phyloP scores from a whole-genome alignment of 2,797 vertebrate genomes.

The Tangara arthus region DNA sequence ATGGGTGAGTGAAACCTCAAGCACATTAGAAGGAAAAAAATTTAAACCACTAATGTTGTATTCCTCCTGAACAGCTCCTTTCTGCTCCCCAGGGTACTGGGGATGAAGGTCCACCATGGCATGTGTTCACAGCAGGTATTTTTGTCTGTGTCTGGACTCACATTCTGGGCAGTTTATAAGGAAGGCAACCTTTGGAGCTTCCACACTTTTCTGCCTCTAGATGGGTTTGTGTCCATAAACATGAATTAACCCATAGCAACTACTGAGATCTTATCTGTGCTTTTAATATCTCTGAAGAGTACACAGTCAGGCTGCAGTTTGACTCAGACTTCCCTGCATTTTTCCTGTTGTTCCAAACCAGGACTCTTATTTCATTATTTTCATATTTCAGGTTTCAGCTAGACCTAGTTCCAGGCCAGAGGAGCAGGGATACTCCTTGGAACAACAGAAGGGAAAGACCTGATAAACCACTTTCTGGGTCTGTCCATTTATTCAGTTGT shows the following conservation, averaged over 20 bases:
- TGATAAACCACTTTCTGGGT: neutral
- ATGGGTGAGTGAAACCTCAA: neutral
- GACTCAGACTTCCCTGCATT: neutral
- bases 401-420: neutral
- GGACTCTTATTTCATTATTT: neutral
- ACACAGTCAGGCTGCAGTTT: neutral
- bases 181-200: neutral
- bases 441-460: neutral
- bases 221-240: neutral
- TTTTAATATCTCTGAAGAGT: neutral
- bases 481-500: neutral
- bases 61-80: neutral
- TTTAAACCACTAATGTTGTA: fast-evolving
- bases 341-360: neutral
- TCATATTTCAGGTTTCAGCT: neutral
- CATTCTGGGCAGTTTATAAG: neutral
- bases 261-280: neutral
- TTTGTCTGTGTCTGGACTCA: neutral
- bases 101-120: neutral
- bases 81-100: neutral
- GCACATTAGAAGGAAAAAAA: neutral
- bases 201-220: neutral
- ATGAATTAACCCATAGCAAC: neutral
- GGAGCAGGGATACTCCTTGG: neutral
- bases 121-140: neutral